phyloP scores from a whole-genome alignment of 1,140 invertebrate species.

The Hylaeus anthracinus region DNA sequence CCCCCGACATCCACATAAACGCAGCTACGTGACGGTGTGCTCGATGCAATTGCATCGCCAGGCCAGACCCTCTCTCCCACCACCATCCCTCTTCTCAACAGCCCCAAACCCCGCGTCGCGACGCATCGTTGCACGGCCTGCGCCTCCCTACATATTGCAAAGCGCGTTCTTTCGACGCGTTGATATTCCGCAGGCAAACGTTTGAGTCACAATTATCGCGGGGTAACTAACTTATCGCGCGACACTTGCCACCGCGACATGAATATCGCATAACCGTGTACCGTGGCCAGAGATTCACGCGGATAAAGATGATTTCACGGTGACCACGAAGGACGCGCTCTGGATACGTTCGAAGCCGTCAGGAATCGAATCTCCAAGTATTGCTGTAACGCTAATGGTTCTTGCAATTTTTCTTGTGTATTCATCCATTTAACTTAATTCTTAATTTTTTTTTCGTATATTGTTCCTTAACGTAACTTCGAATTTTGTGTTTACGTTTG shows the following conservation, averaged over 20 bases:
- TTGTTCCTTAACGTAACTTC: too few relatives aligned
- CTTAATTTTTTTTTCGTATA: too few relatives aligned
- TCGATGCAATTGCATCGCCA: conserved; percentile 49
- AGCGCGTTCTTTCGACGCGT: conserved; percentile 35
- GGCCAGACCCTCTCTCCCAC: background rate
- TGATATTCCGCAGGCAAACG: conserved; percentile 48
- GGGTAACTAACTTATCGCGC: conserved; percentile 50
- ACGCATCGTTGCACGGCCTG: conserved; percentile 32
- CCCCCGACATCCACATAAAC: conserved; percentile 48
- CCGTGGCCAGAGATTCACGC: conserved; percentile 37
- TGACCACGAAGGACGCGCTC: conserved; percentile 12
- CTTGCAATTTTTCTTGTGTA: too few relatives aligned
- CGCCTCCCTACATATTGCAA: conserved; percentile 38
- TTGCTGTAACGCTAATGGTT: too few relatives aligned
- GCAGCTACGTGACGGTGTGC: conserved; percentile 39
- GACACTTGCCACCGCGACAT: conserved; percentile 44
- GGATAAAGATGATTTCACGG: conserved; percentile 19
- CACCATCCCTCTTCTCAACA: background rate
- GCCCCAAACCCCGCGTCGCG: background rate
- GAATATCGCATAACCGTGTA: conserved; percentile 53
- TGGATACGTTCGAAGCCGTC: too few relatives aligned
- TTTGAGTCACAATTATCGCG: conserved; percentile 57
- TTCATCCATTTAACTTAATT: too few relatives aligned
- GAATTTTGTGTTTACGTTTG: too few relatives aligned
- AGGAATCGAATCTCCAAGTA: background rate